Evolutionary conservation across 2,797 vertebrate genomes (phyloP).

Genomic region (Pteropus rufus): DNA sequence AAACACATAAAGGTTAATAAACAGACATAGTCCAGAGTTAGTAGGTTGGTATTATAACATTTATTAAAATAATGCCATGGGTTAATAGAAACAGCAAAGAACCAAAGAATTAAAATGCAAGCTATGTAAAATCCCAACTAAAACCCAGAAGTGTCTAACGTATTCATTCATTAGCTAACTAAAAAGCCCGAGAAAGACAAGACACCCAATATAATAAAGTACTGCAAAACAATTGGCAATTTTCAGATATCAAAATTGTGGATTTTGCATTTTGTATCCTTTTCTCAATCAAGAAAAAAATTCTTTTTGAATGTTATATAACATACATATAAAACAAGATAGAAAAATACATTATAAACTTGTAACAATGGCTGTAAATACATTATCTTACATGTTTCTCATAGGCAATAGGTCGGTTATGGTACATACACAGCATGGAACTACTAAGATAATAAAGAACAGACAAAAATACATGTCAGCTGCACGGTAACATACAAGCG

Average conservation of each 20-base stretch:
- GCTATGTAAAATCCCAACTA: conserved; percentile 91
- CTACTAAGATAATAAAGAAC: conserved; percentile 87
- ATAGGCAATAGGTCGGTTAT: conserved; percentile 93
- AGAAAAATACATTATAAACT: conserved; percentile 98
- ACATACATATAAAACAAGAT: conserved; percentile 96
- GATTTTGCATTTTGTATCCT: conserved; percentile 88
- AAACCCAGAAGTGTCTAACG: conserved; percentile 88
- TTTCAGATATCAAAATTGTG: conserved; percentile 90
- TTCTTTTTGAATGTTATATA: conserved; percentile 91
- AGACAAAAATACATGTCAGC: conserved; percentile 87
- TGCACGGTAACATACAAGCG: conserved; percentile 86
- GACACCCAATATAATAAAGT: conserved; percentile 89
- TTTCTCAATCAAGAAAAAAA: conserved; percentile 91
- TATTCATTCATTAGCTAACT: conserved; percentile 89
- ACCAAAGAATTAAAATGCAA: conserved; percentile 91
- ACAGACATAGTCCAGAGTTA: conserved; percentile 89
- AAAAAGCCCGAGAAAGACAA: conserved; percentile 89
- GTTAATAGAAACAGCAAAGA: conserved; percentile 92
- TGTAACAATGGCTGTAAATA: conserved; percentile 96
- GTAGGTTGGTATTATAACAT: conserved; percentile 92
- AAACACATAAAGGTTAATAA: conserved; percentile 89
- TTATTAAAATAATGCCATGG: conserved; percentile 94
- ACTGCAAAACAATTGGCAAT: conserved; percentile 91
- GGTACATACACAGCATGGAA: conserved; percentile 90
- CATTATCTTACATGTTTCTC: conserved; percentile 93